Conservation (phyloP, 1,140 invertebrate species). For the Ditylenchus dipsaci region DNA sequence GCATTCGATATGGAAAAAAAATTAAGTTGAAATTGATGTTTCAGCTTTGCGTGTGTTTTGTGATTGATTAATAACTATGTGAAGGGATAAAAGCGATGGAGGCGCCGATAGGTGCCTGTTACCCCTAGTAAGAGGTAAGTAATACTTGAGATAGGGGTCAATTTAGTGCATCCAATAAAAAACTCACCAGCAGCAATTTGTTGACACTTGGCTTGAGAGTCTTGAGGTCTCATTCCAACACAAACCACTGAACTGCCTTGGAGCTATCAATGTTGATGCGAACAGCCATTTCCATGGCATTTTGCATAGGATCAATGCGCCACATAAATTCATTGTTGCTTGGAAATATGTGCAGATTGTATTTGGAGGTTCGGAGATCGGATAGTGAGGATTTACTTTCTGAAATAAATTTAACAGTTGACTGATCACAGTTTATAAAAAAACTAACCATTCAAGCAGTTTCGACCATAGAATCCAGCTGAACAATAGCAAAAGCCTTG, state of each 20-base stretch:
- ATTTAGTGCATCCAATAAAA: background rate
- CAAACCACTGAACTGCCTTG: constrained; percentile 7
- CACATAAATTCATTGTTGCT: constrained; percentile 25
- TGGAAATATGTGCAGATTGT: constrained; percentile 2
- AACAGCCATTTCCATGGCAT: constrained; percentile 18
- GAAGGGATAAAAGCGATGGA: no score
- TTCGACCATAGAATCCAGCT: constrained; percentile 25
- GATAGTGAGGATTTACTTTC: background rate
- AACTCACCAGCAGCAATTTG: background rate
- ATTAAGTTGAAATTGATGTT: background rate
- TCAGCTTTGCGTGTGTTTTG: no score
- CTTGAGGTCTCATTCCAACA: constrained; percentile 20
- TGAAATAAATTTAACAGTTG: no score
- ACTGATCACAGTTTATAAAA: no score
- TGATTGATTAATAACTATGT: no score
- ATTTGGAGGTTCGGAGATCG: constrained; percentile 19
- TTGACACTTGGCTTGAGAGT: constrained; percentile 12
- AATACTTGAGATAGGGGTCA: background rate
- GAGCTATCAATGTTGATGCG: background rate
- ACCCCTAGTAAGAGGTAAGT: no score
- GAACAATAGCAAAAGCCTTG: constrained; percentile 21
- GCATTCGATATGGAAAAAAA: no score
- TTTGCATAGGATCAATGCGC: background rate
- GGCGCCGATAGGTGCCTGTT: no score
- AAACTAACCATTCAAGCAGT: constrained; percentile 26